Evolutionary conservation across 2,797 vertebrate genomes (phyloP).

Genomic region (Dromococcyx pavoninus): DNA sequence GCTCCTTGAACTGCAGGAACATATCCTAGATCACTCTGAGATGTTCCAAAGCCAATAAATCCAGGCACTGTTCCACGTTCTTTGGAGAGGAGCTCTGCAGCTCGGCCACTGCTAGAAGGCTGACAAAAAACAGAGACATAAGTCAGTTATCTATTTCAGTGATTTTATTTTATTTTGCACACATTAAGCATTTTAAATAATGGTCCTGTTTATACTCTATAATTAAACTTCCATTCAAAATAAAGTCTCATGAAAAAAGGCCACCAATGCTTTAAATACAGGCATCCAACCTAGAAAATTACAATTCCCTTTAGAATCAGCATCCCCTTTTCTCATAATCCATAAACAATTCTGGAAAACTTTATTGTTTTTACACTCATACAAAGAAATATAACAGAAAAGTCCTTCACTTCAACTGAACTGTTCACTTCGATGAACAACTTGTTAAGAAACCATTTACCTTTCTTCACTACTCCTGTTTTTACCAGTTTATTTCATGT

Average conservation of each 20-base stretch:
- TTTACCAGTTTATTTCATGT: not conserved
- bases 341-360: rapidly evolving
- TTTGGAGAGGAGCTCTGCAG: slow-evolving; percentile 91
- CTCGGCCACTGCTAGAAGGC: slow-evolving; percentile 95
- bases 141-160: not conserved
- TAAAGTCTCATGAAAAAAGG: not conserved
- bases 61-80: slow-evolving; percentile 92
- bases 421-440: not conserved
- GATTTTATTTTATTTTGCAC: not conserved
- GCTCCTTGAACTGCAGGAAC: slow-evolving; percentile 94
- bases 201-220: not conserved
- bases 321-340: not conserved
- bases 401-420: not conserved
- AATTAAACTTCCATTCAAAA: not conserved
- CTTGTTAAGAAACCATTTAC: not conserved
- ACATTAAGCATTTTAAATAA: not conserved
- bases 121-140: slow-evolving; percentile 48
- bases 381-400: not conserved
- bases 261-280: not conserved
- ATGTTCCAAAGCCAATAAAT: slow-evolving; percentile 91
- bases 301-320: not conserved
- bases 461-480: not conserved
- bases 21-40: slow-evolving; percentile 87
- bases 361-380: not conserved
- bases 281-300: not conserved